Evolutionary conservation across 2,888 invertebrate genomes (phyloP).

Genomic region (Pegoplata infirma): DNA sequence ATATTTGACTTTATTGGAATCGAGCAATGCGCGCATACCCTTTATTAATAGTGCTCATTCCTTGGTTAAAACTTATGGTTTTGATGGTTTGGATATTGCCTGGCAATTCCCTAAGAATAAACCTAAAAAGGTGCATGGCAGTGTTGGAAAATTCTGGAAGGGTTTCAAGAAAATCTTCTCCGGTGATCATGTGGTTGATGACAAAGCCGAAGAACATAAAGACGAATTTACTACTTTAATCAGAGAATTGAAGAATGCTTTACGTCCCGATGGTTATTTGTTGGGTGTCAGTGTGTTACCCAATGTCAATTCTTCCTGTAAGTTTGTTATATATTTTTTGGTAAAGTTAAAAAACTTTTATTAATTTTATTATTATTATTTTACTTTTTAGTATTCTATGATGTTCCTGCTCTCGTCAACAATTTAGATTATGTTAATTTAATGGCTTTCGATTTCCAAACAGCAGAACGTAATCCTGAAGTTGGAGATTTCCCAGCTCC

Average conservation of each 20-base stretch:
- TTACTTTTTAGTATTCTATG: slow-evolving; percentile 84
- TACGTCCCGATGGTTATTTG: slow-evolving; percentile 84
- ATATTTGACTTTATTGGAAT: slow-evolving; percentile 86
- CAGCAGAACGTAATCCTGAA: slow-evolving; percentile 86
- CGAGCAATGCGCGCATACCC: slow-evolving; percentile 84
- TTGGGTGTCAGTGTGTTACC: slow-evolving; percentile 85
- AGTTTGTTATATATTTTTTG: slow-evolving; percentile 66
- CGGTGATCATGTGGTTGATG: slow-evolving; percentile 85
- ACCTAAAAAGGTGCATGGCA: slow-evolving; percentile 86
- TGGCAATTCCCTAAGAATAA: slow-evolving; percentile 91
- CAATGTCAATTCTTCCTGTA: slow-evolving; percentile 87
- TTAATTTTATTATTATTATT: slow-evolving; percentile 1
- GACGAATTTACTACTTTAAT: slow-evolving; percentile 88
- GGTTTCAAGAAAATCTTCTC: slow-evolving; percentile 87
- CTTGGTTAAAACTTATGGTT: slow-evolving; percentile 86
- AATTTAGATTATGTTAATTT: slow-evolving; percentile 89
- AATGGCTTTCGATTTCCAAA: slow-evolving; percentile 88
- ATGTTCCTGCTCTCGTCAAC: slow-evolving; percentile 86
- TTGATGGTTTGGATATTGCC: slow-evolving; percentile 91
- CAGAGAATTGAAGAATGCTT: slow-evolving; percentile 85
- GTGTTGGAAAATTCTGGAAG: slow-evolving; percentile 84
- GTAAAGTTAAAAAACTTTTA: not conserved
- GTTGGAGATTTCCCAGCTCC: slow-evolving; percentile 89
- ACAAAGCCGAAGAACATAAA: slow-evolving; percentile 88
- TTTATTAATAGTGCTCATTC: slow-evolving; percentile 88